Conservation (phyloP, 2,113 vertebrate species). For the Excalfactoria chinensis region DNA sequence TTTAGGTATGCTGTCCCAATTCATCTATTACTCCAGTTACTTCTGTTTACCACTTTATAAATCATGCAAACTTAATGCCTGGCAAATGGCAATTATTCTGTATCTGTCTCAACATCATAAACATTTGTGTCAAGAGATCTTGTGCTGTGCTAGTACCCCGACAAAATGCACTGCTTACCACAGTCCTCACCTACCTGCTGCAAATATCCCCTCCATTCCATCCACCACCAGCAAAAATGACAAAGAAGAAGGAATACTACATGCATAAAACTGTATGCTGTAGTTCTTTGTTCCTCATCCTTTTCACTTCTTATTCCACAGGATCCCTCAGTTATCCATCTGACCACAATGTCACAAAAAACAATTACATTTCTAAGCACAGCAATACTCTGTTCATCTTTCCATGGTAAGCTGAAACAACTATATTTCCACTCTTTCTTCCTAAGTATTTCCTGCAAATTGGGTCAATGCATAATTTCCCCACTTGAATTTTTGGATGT, state of each 20-base stretch:
- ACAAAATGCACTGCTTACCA: neutral
- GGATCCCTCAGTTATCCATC: neutral
- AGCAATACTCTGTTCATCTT: neutral
- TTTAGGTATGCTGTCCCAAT: constrained; percentile 5
- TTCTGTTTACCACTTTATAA: constrained; percentile 33
- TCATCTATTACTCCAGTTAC: constrained; percentile 18
- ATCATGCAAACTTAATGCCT: constrained; percentile 22
- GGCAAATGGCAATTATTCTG: constrained; percentile 27
- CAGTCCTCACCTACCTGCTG: neutral
- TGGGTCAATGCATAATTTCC: neutral
- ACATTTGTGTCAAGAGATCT: constrained; percentile 35
- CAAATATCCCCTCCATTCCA: neutral
- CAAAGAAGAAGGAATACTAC: neutral
- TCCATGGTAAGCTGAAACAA: neutral
- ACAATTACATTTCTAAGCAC: neutral
- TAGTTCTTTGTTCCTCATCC: neutral
- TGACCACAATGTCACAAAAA: neutral
- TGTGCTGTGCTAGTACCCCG: neutral
- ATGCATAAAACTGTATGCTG: neutral
- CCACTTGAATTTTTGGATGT: neutral
- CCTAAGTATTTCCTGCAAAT: neutral
- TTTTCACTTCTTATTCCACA: neutral
- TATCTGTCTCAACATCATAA: constrained; percentile 49
- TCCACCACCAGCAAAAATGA: neutral
- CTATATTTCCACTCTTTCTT: neutral